These are phyloP conservation scores for Exephanes ischioxanthus DNA, from an alignment of 2,888 invertebrate species.

Conservation along the genomic window DNA sequence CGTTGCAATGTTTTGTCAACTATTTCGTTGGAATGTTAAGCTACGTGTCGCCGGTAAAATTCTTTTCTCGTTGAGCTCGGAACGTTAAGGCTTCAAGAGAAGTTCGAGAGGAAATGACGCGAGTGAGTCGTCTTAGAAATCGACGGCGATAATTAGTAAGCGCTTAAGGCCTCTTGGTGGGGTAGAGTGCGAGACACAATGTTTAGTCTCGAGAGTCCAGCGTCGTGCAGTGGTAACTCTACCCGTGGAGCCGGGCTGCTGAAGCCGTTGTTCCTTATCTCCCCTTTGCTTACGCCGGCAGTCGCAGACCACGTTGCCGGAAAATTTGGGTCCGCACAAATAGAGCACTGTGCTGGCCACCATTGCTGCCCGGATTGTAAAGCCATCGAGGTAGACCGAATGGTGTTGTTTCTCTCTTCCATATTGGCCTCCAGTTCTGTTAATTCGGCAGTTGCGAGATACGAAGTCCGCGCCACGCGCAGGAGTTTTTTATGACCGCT, in stretches of 20 bases:
- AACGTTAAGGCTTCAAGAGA: too few relatives aligned
- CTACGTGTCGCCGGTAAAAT: too few relatives aligned
- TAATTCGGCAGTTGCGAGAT: too few relatives aligned
- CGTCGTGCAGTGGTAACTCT: not conserved
- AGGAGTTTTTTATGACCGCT: too few relatives aligned
- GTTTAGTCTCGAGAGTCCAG: not conserved
- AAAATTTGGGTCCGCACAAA: not conserved
- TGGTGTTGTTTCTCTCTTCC: not conserved
- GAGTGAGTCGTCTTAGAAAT: too few relatives aligned
- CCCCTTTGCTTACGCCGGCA: not conserved
- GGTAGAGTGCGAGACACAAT: not conserved
- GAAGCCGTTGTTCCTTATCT: not conserved
- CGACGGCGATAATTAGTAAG: not conserved
- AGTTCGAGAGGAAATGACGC: too few relatives aligned
- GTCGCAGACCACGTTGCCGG: not conserved
- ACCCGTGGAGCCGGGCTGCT: not conserved
- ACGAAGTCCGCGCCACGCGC: too few relatives aligned
- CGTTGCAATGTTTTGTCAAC: too few relatives aligned
- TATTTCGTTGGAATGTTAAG: too few relatives aligned
- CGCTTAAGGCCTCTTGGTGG: not conserved
- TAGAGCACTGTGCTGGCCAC: not conserved
- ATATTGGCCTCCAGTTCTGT: not conserved
- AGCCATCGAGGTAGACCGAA: not conserved
- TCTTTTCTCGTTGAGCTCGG: too few relatives aligned
- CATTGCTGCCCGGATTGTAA: not conserved